Evolutionary conservation across 2,797 vertebrate genomes (phyloP), one percentile per base, ranked within the genome.

Genomic region (Hyperoplus lanceolatus): DNA sequence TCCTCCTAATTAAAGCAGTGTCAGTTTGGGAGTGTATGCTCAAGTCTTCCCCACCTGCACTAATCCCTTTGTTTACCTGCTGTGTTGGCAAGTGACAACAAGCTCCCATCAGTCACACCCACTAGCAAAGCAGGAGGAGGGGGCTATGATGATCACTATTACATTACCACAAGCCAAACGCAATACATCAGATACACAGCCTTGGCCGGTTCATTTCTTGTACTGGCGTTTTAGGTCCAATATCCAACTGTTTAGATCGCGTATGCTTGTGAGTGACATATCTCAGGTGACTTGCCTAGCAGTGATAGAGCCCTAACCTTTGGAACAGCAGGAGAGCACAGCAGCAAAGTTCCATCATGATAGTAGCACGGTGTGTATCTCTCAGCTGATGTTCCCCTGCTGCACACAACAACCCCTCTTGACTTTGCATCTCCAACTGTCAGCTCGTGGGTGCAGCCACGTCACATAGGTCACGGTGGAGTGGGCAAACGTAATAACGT

Each of bases 391-490:
- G 13, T 0, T 8, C 3, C 8, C 29, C 16, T 42, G 3, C 29
- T 29, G 29, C 29, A 29, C 29, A 29, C 29, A 13, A 21, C 13
- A 62, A 5, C n/a, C 12, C 5, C 29, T 29, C 29, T 29, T 3
- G 11, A 48, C 38, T 77, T 8, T 61, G 38, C 67, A 61, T 57
- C 51, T 59, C 15, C 21, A 74, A 15, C 69, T 68, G 63, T 67
- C 56, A 74, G 53, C 18, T 1, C 13, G 1, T 9, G 54, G 70
- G 58, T 4, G 70, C 62, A 84, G 88, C 86, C 88, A 89, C 88
- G 85, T 88, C 87, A 86, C 73, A 81, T 9, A 62, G 66, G 75
- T 80, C 66, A 75, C 57, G 46, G 70, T 60, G 16, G 61, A 48
- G 70, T 60, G 16, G 61, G 21, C 66, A 39, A 38, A 51, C 3